Evolutionary conservation across 1,140 invertebrate species (phyloP).

Genomic region (Bombus confusus): DNA sequence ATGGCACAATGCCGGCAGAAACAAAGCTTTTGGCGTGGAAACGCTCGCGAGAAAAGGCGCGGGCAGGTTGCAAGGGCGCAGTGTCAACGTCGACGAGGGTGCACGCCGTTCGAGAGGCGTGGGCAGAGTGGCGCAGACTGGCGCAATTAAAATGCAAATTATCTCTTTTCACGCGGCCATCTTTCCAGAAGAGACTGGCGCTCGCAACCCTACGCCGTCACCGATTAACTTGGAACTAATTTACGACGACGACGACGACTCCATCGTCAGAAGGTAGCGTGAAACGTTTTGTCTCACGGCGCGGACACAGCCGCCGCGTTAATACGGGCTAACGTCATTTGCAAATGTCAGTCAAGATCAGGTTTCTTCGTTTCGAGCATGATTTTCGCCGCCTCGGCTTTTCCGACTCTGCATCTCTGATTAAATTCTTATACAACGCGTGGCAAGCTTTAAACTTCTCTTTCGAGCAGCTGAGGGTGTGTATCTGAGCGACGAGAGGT

Average conservation of each 20-base stretch:
- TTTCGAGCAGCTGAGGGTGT: background rate
- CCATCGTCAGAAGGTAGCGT: constrained; percentile 26
- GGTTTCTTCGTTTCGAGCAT: constrained; percentile 48
- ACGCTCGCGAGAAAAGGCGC: constrained; percentile 12
- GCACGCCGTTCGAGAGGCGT: background rate
- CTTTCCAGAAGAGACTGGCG: constrained; percentile 30
- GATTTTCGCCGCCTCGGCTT: background rate
- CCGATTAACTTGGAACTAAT: constrained; percentile 76
- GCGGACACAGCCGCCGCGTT: constrained; percentile 27
- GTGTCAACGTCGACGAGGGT: constrained; percentile 21
- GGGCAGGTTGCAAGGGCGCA: constrained; percentile 31
- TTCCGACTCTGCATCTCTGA: background rate
- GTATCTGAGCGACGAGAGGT: background rate
- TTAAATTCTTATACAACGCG: background rate
- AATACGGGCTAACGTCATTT: constrained; percentile 66
- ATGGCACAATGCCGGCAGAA: constrained; percentile 18
- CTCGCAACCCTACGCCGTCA: constrained; percentile 64
- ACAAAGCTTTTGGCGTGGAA: constrained; percentile 37
- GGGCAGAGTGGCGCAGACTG: constrained; percentile 33
- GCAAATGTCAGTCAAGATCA: constrained; percentile 57
- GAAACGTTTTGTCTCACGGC: constrained; percentile 51
- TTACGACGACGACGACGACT: constrained; percentile 56
- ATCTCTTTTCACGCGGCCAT: constrained; percentile 71
- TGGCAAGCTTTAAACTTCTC: no score
- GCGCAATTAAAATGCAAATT: constrained; percentile 79